Evolutionary conservation across 2,797 vertebrate species (phyloP).

Genomic region (Miichthys miiuy): DNA sequence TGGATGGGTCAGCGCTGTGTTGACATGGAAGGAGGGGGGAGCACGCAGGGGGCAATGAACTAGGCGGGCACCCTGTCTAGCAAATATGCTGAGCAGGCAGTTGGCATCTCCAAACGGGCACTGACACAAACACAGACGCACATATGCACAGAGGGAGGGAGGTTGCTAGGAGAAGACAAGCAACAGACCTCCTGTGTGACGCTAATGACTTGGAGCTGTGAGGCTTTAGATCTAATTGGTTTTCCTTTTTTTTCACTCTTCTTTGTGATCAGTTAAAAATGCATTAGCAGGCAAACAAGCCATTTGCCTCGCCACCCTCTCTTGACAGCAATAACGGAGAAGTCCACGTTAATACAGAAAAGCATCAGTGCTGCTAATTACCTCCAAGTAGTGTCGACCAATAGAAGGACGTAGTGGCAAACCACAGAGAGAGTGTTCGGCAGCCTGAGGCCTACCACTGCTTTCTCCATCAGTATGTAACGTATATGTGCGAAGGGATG

Average conservation of each 20-base stretch:
- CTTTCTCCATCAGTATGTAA: constrained; percentile 32
- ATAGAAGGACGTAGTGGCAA: constrained; percentile 17
- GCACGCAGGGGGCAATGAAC: constrained; percentile 21
- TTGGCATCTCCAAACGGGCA: constrained; percentile 38
- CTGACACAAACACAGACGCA: constrained; percentile 35
- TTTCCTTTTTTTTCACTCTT: constrained; percentile 38
- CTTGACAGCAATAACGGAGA: constrained; percentile 44
- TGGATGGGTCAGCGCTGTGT: constrained; percentile 23
- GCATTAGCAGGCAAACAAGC: constrained; percentile 54
- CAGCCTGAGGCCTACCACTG: constrained; percentile 11
- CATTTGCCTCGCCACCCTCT: constrained; percentile 41
- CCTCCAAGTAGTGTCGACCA: constrained; percentile 13
- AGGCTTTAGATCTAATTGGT: constrained; percentile 51
- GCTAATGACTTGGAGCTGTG: constrained; percentile 53
- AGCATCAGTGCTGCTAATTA: constrained; percentile 55
- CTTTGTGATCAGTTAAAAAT: constrained; percentile 56
- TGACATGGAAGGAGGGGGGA: constrained; percentile 7
- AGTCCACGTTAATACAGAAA: constrained; percentile 36
- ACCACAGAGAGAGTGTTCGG: not conserved
- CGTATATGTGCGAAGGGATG: not conserved
- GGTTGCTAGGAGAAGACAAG: constrained; percentile 50
- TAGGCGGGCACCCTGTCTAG: constrained; percentile 36
- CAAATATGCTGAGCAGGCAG: constrained; percentile 69
- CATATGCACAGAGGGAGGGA: constrained; percentile 44
- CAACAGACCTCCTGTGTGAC: constrained; percentile 33